Base-by-base conservation (phyloP, 2,113 vertebrate genomes). In the Nycticebus coucang region DNA sequence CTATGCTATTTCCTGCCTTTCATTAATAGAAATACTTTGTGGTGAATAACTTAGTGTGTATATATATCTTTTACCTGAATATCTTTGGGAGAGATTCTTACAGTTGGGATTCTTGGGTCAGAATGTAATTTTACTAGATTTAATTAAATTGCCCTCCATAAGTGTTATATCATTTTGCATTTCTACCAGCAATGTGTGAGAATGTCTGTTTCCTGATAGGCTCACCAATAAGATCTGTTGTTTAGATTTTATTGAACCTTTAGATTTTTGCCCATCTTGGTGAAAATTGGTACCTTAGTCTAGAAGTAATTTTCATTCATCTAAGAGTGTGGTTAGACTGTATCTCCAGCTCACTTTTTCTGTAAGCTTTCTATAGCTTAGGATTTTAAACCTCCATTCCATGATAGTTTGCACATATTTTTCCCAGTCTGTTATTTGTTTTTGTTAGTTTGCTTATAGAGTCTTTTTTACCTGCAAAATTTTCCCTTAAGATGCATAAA, bases 31-130 rank as follows among this genome's bases (percentile, higher is more conserved):
- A 18, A 60, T 80, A 35, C 17, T 86, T 86, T 57, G 22, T 4
- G 74, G 22, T 92, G 14, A 77, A 37, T 10, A 78, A n/a, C 15
- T 75, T n/a, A 81, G 35, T 94, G 2, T 72, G 2, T 95, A 1
- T 71, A 0, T 37, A 37, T 55, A 55, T 55, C 55, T 62, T 92
- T 77, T 80, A 33, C 69, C 79, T 55, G 14, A 66, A 53, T 85
- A 50, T 92, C 33, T 95, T 94, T 87, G 28, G 53, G 75, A 93
- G 33, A 87, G 1, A 83, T 71, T 89, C 64, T 87, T 87, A 75
- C 37, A 83, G 80, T 55, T 66, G 69, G 77, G 7, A 53, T 85
- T 81, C 26, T 41, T n/a, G 35, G 10, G 11, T 72, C 14, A 72
- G 15, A 90, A 82, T 82, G 2, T 30, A 55, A 24, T 59, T 87